phyloP scores from a whole-genome alignment of 37 sponge, comb jelly and placozoan species.

The Cliona cf. orientalis region DNA sequence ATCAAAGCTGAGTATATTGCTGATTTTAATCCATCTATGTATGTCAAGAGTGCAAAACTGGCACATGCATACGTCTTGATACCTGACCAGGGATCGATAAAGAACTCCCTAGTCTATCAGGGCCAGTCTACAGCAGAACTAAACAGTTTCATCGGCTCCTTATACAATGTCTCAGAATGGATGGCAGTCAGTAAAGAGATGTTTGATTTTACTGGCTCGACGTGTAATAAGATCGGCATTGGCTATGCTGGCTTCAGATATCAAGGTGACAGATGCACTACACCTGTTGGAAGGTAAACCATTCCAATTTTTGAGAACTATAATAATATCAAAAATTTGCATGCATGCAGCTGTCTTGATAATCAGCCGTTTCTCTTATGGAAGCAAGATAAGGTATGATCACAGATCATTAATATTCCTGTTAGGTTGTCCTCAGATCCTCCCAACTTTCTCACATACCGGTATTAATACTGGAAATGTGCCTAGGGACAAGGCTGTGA shows the following conservation, averaged over 20 bases:
- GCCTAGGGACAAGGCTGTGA: no score
- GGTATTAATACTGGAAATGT: no score
- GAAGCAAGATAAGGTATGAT: conserved; percentile 59
- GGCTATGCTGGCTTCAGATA: conserved; percentile 68
- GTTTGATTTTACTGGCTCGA: conserved; percentile 60
- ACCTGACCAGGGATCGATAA: conserved; percentile 18
- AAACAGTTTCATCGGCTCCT: conserved; percentile 3
- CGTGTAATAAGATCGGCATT: conserved; percentile 81
- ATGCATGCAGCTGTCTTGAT: conserved; percentile 57
- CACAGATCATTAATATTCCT: not conserved
- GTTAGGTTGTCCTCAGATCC: not conserved
- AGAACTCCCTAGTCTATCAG: not conserved
- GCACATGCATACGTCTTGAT: conserved; percentile 64
- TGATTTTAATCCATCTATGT: conserved; percentile 57
- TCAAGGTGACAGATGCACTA: conserved; percentile 50
- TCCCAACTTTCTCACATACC: not conserved
- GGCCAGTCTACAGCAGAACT: not conserved
- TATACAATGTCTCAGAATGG: conserved; percentile 73
- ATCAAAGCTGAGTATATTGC: conserved; percentile 78
- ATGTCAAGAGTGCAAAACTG: conserved; percentile 11
- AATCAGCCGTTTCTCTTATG: conserved; percentile 73
- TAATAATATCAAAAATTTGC: not conserved
- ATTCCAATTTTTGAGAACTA: not conserved
- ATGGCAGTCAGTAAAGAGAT: conserved; percentile 61
- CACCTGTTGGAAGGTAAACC: conserved; percentile 43